Base-by-base conservation (phyloP, 2,888 invertebrate genomes). In the Calameuta idolon region DNA sequence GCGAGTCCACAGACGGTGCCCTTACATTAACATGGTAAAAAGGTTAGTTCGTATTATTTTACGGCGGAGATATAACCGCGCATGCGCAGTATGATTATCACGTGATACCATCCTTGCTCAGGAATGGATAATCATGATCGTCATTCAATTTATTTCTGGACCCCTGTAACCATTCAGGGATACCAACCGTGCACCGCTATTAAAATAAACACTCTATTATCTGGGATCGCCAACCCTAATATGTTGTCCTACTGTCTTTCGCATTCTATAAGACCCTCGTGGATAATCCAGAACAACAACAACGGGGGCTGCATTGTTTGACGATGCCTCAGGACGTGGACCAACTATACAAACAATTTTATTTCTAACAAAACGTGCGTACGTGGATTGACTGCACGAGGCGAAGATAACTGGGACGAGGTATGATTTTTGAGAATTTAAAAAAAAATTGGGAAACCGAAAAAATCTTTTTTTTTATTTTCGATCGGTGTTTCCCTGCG, bases 201-300 rank as follows among this genome's bases (percentile, higher is more conserved):
- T 89, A 87, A 89, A 90, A 90, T 90, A 90, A 90, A 90, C 88
- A 89, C 80, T 79, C 86, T 79, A 88, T 89, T 89, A 89, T 89
- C 73, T 80, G 78, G 79, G 79, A 83, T 82, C 82, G 80, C 78
- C 77, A 77, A 77, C 80, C 76, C 85, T 88, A 88, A 89, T 89
- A 81, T 87, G 87, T 87, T 87, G 86, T 83, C 75, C 77, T 85
- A 82, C 84, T 86, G 55, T 55, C 55, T 55, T 55, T 55, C 9
- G 55, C 55, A 55, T 55, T 55, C 55, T 55, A 55, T 55, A 55
- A 55, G 55, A 23, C 85, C 84, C 83, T 82, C 79, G 78, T 83
- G 85, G 89, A 89, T 90, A 88, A 90, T 90, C 90, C 88, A 83
- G 81, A 89, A 88, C 85, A 87, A 89, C 86, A 90, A 90, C 88